A percentile compares a stretch with the other conserved stretches of the same genome.
phyloP scores from a whole-genome alignment of 2,113 vertebrate species.

The Cebidichthys violaceus region DNA sequence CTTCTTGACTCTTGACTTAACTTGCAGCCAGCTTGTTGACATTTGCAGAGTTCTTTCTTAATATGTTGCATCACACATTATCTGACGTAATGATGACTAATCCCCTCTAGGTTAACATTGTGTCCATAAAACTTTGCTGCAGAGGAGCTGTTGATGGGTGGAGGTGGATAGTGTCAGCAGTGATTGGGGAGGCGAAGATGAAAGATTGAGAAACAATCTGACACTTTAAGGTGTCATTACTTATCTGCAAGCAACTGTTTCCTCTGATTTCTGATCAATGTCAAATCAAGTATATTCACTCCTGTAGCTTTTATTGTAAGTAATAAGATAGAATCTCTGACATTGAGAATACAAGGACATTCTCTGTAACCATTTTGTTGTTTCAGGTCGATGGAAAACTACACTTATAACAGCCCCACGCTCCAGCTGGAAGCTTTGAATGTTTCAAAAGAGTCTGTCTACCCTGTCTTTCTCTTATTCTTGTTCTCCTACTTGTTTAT shows the following conservation, averaged over 20 bases:
- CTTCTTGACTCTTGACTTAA: too few species aligned
- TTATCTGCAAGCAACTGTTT: not conserved
- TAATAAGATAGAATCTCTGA: too few species aligned
- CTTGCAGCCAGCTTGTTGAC: too few species aligned
- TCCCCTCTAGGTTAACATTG: not conserved
- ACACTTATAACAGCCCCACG: constrained; percentile 32
- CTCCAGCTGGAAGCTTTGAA: constrained; percentile 72
- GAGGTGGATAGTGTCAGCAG: not conserved
- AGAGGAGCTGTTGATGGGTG: too few species aligned
- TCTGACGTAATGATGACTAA: not conserved
- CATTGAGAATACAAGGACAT: too few species aligned
- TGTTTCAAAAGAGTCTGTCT: constrained; percentile 41
- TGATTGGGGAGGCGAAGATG: too few species aligned
- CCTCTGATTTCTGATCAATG: not conserved
- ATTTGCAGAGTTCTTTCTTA: too few species aligned
- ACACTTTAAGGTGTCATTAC: not conserved
- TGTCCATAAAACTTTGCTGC: not conserved
- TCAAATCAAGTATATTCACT: too few species aligned
- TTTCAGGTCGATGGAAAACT: too few species aligned
- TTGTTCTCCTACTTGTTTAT: constrained; percentile 64
- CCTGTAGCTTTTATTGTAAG: too few species aligned
- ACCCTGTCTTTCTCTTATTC: constrained; percentile 66
- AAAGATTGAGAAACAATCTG: not conserved
- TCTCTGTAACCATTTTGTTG: not conserved
- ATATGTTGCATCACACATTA: not conserved